Base-by-base conservation (phyloP, 2,113 vertebrate genomes). In the Malurus elegans region DNA sequence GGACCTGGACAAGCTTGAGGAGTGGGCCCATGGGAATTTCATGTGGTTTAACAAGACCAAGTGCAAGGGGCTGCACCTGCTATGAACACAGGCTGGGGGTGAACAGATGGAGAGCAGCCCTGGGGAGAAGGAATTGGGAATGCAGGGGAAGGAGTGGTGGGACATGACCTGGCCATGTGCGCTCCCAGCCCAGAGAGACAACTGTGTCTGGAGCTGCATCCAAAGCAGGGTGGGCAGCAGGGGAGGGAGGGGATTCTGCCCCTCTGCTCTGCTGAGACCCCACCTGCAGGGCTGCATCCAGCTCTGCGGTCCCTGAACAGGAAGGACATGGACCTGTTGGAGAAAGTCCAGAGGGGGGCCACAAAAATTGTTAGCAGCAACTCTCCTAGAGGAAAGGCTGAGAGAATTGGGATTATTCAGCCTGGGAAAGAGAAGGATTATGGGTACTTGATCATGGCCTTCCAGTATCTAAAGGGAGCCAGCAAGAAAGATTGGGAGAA, bases 201-300 rank as follows among this genome's bases (percentile, higher is more conserved):
- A 13, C 1, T 0, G 0, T 51, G 2, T 19, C 23, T 60, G 51
- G 36, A 1, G 36, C 21, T 58, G 36, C 44, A 66, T 25, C 75
- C 18, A 34, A 18, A 38, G 12, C 45, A n/a, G 2, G 0, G 3
- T 45, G 45, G 76, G 2, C 60, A 58, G 44, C 21, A 81, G 53
- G 50, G 18, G 0, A 51, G 23, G 50, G 60, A 51, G 26, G 14
- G 21, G 21, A 50, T 58, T 24, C 18, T 66, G 60, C 5, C 9
- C 26, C 31, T 64, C 48, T 64, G 20, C 60, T 36, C 14, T 61
- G 38, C 1, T 53, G 26, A 65, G 26, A 73, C 0, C 36, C 7
- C 15, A 20, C 15, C 44, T 45, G 44, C 1, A 65, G 2, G 0
- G 0, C 9, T 58, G 51, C 23, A 19, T 8, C 12, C 60, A 38